Evolutionary conservation across 1,140 invertebrate genomes (phyloP).

Genomic region (Scaptomyza hsui): DNA sequence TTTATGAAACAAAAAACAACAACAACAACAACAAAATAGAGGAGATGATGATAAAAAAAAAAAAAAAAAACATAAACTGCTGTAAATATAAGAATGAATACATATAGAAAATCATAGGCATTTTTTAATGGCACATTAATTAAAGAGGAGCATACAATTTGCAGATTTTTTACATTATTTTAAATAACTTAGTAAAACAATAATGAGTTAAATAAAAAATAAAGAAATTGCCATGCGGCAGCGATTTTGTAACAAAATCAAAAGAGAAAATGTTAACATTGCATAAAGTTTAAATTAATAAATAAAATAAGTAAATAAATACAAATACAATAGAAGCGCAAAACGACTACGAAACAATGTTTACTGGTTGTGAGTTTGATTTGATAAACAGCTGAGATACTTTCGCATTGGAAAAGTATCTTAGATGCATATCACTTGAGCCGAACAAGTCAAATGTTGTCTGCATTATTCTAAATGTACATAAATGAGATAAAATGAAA

Average conservation of each 20-base stretch:
- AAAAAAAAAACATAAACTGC: slow-evolving; percentile 62
- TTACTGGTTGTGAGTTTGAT: slow-evolving; percentile 67
- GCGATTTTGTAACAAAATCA: slow-evolving; percentile 78
- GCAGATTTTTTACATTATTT: slow-evolving; percentile 80
- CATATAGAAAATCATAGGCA: slow-evolving; percentile 78
- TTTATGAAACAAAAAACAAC: slow-evolving; percentile 71
- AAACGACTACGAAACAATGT: slow-evolving; percentile 51
- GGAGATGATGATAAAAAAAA: slow-evolving; percentile 28
- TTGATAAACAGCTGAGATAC: slow-evolving; percentile 47
- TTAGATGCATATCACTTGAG: slow-evolving; percentile 45
- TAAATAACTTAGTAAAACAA: slow-evolving; percentile 68
- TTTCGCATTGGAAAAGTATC: slow-evolving; percentile 30
- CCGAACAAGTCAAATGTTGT: slow-evolving; percentile 66
- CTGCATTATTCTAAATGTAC: slow-evolving; percentile 79
- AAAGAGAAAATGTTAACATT: slow-evolving; percentile 80
- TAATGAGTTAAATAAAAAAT: slow-evolving; percentile 48
- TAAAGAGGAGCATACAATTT: slow-evolving; percentile 72
- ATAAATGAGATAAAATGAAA: slow-evolving; percentile 45
- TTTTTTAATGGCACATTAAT: slow-evolving; percentile 81
- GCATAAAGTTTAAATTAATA: slow-evolving; percentile 60
- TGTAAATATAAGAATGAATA: slow-evolving; percentile 83
- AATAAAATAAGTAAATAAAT: slow-evolving; percentile 21
- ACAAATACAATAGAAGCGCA: slow-evolving; percentile 28
- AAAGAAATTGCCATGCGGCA: slow-evolving; percentile 52
- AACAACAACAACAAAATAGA: slow-evolving; percentile 53